Conservation (phyloP, 1,140 invertebrate genomes). For the Diorhabda elongata region DNA sequence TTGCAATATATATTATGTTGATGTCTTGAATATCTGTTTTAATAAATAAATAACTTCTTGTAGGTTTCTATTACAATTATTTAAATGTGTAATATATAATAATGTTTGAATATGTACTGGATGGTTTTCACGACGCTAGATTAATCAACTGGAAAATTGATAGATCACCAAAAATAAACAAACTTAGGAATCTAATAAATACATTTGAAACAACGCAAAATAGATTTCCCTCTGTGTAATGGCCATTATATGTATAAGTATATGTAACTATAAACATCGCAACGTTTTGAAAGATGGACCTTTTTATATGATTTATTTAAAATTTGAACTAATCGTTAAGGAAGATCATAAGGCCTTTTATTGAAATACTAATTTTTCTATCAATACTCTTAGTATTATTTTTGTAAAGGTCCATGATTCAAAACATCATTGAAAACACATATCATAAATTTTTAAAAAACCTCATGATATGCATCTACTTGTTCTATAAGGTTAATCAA, state of each 20-base stretch:
- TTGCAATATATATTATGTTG: no score
- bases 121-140: no score
- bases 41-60: no score
- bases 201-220: not conserved
- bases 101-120: no score
- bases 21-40: no score
- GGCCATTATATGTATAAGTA: conserved; percentile 9
- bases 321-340: not conserved
- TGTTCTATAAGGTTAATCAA: not conserved
- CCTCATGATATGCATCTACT: conserved; percentile 8
- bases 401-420: not conserved
- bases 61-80: no score
- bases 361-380: conserved; percentile 4
- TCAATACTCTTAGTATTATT: not conserved
- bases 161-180: no score
- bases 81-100: no score
- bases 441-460: conserved; percentile 10
- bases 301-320: not conserved
- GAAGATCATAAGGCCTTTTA: not conserved
- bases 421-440: not conserved
- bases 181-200: not conserved
- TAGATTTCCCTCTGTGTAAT: not conserved
- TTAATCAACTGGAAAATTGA: no score
- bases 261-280: conserved; percentile 10
- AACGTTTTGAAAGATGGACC: conserved; percentile 1